Conservation (phyloP, 2,888 invertebrate species). For the Xestia rhomboidea region DNA sequence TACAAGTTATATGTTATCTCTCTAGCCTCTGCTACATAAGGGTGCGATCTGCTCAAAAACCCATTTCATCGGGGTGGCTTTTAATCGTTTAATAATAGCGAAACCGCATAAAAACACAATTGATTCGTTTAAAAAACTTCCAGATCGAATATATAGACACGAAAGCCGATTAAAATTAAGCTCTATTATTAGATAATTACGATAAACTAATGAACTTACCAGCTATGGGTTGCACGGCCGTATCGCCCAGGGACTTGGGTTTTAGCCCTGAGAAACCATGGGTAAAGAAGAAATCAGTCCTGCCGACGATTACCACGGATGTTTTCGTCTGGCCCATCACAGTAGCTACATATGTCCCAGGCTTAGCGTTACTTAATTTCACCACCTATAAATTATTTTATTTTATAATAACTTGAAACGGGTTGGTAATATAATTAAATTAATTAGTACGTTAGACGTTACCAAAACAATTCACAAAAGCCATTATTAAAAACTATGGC, state of each 20-base stretch:
- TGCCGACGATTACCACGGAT: conserved; percentile 52
- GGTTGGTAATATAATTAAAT: neutral
- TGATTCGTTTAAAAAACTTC: neutral
- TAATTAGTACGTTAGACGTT: neutral
- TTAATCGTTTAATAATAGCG: neutral
- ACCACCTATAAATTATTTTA: conserved; percentile 42
- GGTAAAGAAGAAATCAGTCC: conserved; percentile 63
- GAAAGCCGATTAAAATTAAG: too few relatives aligned
- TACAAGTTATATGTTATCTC: neutral
- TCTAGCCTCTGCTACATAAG: neutral
- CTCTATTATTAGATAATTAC: too few relatives aligned
- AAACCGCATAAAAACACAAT: neutral
- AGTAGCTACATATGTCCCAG: conserved; percentile 54
- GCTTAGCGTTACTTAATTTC: conserved; percentile 41
- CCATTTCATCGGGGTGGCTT: neutral
- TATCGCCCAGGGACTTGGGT: conserved; percentile 53
- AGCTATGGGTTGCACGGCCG: conserved; percentile 61
- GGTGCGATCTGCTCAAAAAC: neutral
- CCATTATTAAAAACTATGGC: neutral
- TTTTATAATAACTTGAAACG: neutral
- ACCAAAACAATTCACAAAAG: too few relatives aligned
- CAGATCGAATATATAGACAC: neutral
- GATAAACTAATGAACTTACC: conserved; percentile 44
- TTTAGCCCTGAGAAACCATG: conserved; percentile 61
- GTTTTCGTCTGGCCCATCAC: conserved; percentile 46